Conservation (phyloP, 2,113 vertebrate genomes). For the Aptenodytes patagonicus region DNA sequence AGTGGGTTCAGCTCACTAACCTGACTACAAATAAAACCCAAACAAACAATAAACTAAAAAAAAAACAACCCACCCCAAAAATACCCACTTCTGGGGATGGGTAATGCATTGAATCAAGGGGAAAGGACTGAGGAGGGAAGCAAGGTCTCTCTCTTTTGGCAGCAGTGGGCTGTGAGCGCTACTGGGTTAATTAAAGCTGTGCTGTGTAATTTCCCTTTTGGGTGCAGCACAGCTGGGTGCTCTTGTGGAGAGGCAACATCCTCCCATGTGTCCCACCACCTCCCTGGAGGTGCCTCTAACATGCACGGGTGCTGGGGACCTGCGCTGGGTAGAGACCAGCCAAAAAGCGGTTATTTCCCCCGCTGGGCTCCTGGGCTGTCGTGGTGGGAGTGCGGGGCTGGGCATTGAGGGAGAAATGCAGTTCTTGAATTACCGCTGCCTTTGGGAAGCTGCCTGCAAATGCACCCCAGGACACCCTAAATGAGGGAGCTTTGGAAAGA, state of each 20-base stretch:
- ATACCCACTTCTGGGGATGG: neutral
- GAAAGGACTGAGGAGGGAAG: neutral
- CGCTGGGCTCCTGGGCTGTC: fast-evolving
- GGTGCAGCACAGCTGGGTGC: neutral
- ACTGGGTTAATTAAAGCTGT: neutral
- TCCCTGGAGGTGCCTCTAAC: neutral
- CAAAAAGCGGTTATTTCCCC: neutral
- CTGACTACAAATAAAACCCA: neutral
- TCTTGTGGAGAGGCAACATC: neutral
- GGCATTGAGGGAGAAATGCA: neutral
- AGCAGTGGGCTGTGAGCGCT: neutral
- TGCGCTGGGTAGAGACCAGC: too few relatives aligned
- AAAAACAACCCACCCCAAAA: neutral
- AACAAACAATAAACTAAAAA: neutral
- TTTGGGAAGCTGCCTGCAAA: neutral
- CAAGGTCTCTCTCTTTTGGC: neutral
- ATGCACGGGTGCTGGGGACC: fast-evolving
- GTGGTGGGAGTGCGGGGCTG: fast-evolving
- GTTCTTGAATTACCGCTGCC: neutral
- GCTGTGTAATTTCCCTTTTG: neutral
- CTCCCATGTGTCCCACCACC: neutral
- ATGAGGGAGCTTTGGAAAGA: neutral
- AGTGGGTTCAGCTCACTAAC: neutral
- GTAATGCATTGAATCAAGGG: neutral
- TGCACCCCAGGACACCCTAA: too few relatives aligned